Conservation (phyloP, 2,888 invertebrate species). For the Carabus problematicus region DNA sequence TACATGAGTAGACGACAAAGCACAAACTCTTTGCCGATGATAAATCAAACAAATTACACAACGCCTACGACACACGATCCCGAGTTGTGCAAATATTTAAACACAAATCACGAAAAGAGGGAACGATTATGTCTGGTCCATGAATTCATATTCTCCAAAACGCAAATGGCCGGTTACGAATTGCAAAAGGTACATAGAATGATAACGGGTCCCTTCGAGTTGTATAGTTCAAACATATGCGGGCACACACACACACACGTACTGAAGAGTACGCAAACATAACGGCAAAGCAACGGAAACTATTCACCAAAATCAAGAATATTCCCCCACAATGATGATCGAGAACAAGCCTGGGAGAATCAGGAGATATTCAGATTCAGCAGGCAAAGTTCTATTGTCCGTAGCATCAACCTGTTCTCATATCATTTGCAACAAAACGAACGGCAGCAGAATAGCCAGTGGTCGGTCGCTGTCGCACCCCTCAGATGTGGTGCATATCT, state of each 20-base stretch:
- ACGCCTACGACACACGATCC: conserved; percentile 32
- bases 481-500: conserved; percentile 14
- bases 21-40: too few species aligned
- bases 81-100: conserved; percentile 36
- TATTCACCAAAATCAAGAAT: not conserved
- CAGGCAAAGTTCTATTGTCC: conserved; percentile 18
- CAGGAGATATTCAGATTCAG: conserved; percentile 8
- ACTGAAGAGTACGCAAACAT: not conserved
- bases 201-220: too few species aligned
- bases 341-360: too few species aligned
- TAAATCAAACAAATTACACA: not conserved
- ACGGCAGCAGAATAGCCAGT: conserved; percentile 30
- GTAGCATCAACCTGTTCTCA: conserved; percentile 53
- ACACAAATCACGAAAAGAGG: conserved; percentile 23
- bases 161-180: too few species aligned
- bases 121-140: not conserved
- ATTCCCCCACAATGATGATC: not conserved
- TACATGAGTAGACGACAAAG: too few species aligned
- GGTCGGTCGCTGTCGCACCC: conserved; percentile 18
- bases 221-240: not conserved
- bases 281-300: not conserved
- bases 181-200: too few species aligned
- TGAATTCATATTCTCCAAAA: too few species aligned
- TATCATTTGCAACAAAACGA: conserved; percentile 43
- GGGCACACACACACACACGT: not conserved